Evolutionary conservation across 2,888 invertebrate species (phyloP), one percentile per base, ranked within the genome.

Genomic region (Folsomia candida): DNA sequence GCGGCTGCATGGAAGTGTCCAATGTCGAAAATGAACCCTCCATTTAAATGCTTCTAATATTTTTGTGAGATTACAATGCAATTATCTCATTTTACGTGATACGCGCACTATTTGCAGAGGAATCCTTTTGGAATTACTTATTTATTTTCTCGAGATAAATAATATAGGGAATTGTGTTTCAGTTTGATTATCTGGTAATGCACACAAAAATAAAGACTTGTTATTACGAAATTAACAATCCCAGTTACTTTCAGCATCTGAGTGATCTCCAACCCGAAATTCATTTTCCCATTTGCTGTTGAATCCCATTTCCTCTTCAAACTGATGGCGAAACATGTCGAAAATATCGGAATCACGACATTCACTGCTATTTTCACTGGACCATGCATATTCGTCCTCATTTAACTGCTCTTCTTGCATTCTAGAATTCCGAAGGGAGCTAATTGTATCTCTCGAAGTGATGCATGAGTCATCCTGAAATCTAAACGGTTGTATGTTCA

Each of bases 311-410:
- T 72, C 68, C 11, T 68, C 58, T 18, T 71, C 69, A 51, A 61
- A 74, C 11, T 72, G 65, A n/a, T 68, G 64, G 54, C 51, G 37
- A 51, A 69, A 74, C 22, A 47, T 25, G 9, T 61, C 66, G 51
- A 69, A 72, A 64, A 67, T 63, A 20, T 67, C 29, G 20, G 54
- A 26, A 26, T 59, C 29, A 14, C n/a, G 28, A 63, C 51, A 18
- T 57, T 47, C n/a, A 37, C 9, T 27, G 18, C 67, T 20, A 54
- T 57, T 3, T 59, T 18, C 9, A 14, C 25, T 20, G 27, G 20
- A 20, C 54, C 54, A 54, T 20, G 54, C n/a, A 6, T 54, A 20
- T n/a, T 54, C 54, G 54, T 18, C 54, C 6, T 37, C 14, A 37
- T 37, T n/a, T n/a, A n/a, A n/a, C n/a, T n/a, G n/a, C n/a, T n/a